Conservation (phyloP, 1,140 invertebrate species). For the Drosophila watanabei region DNA sequence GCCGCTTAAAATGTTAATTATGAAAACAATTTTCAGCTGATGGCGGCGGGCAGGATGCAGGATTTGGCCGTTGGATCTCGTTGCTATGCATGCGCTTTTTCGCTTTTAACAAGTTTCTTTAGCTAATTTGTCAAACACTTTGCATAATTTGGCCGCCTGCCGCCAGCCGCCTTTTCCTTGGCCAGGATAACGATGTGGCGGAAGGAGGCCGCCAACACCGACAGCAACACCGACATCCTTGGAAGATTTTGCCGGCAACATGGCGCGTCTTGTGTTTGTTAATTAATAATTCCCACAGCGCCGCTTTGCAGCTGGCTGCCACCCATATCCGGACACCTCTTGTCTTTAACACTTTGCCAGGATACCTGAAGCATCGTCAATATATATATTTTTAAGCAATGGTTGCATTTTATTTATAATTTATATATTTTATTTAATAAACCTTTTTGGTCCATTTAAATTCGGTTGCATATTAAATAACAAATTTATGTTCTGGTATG, state of each 20-base stretch:
- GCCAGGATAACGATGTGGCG: conserved; percentile 49
- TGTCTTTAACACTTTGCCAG: conserved; percentile 12
- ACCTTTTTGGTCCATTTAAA: not conserved
- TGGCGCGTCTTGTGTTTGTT: conserved; percentile 48
- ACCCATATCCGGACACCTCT: conserved; percentile 22
- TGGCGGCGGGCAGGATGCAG: conserved; percentile 33
- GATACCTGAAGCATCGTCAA: not conserved
- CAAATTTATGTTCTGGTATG: not conserved
- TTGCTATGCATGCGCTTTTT: conserved; percentile 81
- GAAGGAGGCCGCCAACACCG: conserved; percentile 5
- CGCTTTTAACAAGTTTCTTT: conserved; percentile 81
- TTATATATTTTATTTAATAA: not conserved
- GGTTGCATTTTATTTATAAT: no score
- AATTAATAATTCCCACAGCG: conserved; percentile 56
- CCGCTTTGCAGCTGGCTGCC: conserved; percentile 30
- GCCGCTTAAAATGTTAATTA: conserved; percentile 72
- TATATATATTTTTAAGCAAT: no score
- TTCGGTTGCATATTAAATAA: not conserved
- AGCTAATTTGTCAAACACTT: conserved; percentile 83
- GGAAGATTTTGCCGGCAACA: conserved; percentile 13
- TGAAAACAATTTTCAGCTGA: conserved; percentile 76
- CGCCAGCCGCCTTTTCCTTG: conserved; percentile 10
- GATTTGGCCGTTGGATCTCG: conserved; percentile 57
- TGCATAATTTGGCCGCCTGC: conserved; percentile 68
- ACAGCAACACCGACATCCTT: conserved; percentile 3